Base-by-base conservation (phyloP, 2,888 invertebrate species). In the Macrophya alboannulata region DNA sequence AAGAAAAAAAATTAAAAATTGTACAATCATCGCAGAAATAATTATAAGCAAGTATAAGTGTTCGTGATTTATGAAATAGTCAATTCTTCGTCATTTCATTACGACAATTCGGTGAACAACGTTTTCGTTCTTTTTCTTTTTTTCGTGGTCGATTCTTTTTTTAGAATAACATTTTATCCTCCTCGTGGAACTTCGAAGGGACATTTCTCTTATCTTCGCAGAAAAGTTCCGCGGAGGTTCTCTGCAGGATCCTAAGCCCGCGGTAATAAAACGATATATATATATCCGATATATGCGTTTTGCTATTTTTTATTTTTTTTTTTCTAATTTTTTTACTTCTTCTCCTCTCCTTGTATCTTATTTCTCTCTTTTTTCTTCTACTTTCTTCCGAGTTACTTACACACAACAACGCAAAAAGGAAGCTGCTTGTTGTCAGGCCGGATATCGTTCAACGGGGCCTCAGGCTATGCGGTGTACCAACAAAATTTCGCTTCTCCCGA, bases 261-360 rank as follows among this genome's bases (percentile, higher is more conserved):
- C 15, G 25, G 62, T 25, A 62, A 25, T 62, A 62, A 62, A 62
- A 62, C 62, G 21, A 62, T 62, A 25, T 21, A 62, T 62, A 25
- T 21, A 12, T 62, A 25, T 62, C 10, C 25, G 62, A 62, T 62
- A 25, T 55, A 55, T 55, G 8, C 55, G 55, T 55, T 55, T 55
- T n/a, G 55, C 55, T n/a, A n/a, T 55, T 79, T 25, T 25, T 17
- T n/a, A n/a, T 55, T 79, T 25, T 25, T 17, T 17, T 71, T 43
- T 81, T 17, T 21, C 1, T 2, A 31, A 31, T 74, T 59, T 37
- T 71, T 55, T 51, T 71, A 83, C 71, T 86, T 68, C 65, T 45
- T 72, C 76, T 86, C 55, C 65, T 31, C 65, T 45, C 48, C 48
- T 79, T 37, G 43, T 71, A 43, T 55, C 82, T 68, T 76, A 86